Conservation (phyloP, 2,113 vertebrate genomes). For the Electrona antarctica region DNA sequence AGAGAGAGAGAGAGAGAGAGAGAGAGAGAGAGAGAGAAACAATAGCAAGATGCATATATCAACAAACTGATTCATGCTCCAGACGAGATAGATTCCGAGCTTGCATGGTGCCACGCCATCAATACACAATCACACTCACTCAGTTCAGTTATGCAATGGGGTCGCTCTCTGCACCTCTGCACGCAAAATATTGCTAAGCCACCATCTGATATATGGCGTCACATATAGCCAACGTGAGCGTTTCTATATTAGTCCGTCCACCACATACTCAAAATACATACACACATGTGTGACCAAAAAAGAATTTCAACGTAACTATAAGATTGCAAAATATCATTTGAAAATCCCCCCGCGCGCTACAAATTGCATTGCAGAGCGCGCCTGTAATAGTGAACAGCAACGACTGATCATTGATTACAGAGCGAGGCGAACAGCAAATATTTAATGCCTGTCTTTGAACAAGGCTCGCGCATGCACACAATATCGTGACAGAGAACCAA, state of each 20-base stretch:
- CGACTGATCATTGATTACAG: constrained; percentile 70
- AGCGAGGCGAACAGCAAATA: constrained; percentile 69
- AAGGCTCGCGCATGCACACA: constrained; percentile 30
- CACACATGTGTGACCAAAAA: background rate
- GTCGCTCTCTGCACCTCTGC: constrained; percentile 73
- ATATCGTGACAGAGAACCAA: too few species aligned
- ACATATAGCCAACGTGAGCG: constrained; percentile 34
- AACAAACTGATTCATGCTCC: constrained; percentile 81
- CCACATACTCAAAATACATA: constrained; percentile 19
- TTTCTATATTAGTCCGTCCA: constrained; percentile 30
- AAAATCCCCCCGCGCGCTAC: constrained; percentile 17
- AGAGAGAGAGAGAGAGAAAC: constrained; percentile 78
- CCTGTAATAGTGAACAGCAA: constrained; percentile 29
- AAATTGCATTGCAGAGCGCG: constrained; percentile 28
- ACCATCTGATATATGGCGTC: constrained; percentile 46
- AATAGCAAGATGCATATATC: constrained; percentile 63
- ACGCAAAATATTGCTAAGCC: constrained; percentile 68
- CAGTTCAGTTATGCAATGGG: constrained; percentile 80
- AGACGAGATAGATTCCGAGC: constrained; percentile 83
- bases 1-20: constrained; percentile 36
- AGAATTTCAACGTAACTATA: background rate
- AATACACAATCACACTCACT: constrained; percentile 84
- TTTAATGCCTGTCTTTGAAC: constrained; percentile 71
- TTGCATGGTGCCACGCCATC: constrained; percentile 75
- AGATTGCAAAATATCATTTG: constrained; percentile 21